phyloP scores from a whole-genome alignment of 2,888 invertebrate genomes.

The Rhingia campestris region DNA sequence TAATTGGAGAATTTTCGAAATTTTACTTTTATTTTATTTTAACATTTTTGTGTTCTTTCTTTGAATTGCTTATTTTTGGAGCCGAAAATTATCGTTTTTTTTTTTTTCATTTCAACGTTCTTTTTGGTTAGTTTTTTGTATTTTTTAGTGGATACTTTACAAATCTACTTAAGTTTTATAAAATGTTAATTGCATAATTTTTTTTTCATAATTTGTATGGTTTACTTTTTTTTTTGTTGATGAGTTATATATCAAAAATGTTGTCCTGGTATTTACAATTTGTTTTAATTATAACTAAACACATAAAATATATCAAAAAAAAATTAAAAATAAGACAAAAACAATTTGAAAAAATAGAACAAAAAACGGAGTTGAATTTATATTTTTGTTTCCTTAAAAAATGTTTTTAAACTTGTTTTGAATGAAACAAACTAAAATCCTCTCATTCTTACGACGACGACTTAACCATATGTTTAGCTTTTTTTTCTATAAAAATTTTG shows the following conservation, averaged over 20 bases:
- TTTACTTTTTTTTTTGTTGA: constrained; percentile 53
- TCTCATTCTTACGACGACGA: constrained; percentile 66
- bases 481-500: constrained; percentile 74
- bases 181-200: constrained; percentile 75
- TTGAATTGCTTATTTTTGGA: constrained; percentile 73
- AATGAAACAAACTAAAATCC: constrained; percentile 55
- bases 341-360: constrained; percentile 2
- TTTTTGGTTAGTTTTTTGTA: constrained; percentile 25
- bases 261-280: constrained; percentile 71
- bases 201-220: constrained; percentile 75
- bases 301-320: constrained; percentile 17
- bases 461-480: constrained; percentile 71
- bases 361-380: constrained; percentile 64
- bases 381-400: constrained; percentile 47
- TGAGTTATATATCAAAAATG: constrained; percentile 68
- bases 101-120: constrained; percentile 20
- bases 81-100: constrained; percentile 69
- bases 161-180: constrained; percentile 73
- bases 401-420: too few species aligned
- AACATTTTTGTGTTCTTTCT: constrained; percentile 47
- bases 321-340: constrained; percentile 8
- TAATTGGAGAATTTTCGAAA: constrained; percentile 65
- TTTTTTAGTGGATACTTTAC: constrained; percentile 67
- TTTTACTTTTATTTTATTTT: constrained; percentile 32
- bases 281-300: constrained; percentile 35